phyloP scores from a whole-genome alignment of 2,113 vertebrate species.

The Symphodus melops region DNA sequence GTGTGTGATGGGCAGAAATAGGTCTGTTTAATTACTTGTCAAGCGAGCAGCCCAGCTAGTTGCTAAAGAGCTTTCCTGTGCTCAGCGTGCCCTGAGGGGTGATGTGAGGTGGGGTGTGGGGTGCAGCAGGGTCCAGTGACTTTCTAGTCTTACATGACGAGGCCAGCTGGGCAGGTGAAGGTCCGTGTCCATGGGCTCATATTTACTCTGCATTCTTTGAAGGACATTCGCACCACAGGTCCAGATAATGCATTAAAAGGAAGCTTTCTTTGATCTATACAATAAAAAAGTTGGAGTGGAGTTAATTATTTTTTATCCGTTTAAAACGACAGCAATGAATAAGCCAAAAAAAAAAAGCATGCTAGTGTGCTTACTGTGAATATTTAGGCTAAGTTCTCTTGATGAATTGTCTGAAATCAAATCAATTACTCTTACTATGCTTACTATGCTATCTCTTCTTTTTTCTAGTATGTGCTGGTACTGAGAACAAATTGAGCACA shows the following conservation, averaged over 20 bases:
- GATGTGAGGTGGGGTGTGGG: conserved; percentile 7
- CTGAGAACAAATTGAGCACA: conserved; percentile 97
- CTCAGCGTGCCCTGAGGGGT: conserved; percentile 26
- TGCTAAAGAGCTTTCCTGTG: conserved; percentile 82
- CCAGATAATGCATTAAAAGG: too few relatives aligned
- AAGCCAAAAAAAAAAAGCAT: background rate
- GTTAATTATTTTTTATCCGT: background rate
- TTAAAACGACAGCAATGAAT: background rate
- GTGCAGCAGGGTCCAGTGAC: conserved; percentile 27
- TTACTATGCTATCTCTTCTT: conserved; percentile 21
- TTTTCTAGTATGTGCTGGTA: conserved; percentile 92
- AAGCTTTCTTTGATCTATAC: background rate
- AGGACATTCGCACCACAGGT: background rate
- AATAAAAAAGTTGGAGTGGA: background rate
- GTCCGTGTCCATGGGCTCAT: background rate
- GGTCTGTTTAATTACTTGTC: conserved; percentile 95
- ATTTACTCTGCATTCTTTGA: background rate
- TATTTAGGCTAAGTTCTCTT: background rate
- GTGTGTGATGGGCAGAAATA: conserved; percentile 89
- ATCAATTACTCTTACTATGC: too few relatives aligned
- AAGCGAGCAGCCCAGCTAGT: conserved; percentile 84
- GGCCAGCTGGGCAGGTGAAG: conserved; percentile 24
- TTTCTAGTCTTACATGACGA: conserved; percentile 18
- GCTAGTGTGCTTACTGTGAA: background rate
- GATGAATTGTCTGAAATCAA: background rate